Conservation (phyloP, 92 coral and sea anemone genomes). For the Micromussa lordhowensis region DNA sequence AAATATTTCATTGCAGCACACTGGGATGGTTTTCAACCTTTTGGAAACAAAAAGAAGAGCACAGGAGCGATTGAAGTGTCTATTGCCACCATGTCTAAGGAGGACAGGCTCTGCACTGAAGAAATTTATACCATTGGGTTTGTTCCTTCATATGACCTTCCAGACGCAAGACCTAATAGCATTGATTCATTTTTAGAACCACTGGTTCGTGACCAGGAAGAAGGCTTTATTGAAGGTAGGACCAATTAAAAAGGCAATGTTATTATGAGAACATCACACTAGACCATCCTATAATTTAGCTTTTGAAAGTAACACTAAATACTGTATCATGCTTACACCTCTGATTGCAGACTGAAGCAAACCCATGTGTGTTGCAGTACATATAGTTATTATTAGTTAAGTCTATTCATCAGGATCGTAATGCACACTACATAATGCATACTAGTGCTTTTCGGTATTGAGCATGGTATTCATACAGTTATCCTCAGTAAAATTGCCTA, state of each 20-base stretch:
- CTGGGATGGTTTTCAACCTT: conserved; percentile 75
- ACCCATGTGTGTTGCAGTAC: too few species aligned
- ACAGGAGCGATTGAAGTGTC: conserved; percentile 75
- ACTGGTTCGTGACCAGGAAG: conserved; percentile 62
- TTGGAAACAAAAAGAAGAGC: conserved; percentile 68
- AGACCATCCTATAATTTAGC: conserved; percentile 20
- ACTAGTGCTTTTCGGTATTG: too few species aligned
- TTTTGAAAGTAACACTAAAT: background rate
- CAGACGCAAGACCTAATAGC: conserved; percentile 72
- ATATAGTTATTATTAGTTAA: too few species aligned
- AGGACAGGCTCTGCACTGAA: conserved; percentile 63
- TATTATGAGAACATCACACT: background rate
- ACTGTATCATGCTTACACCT: too few species aligned
- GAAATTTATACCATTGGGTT: conserved; percentile 75
- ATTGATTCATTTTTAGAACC: conserved; percentile 75
- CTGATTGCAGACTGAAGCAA: too few species aligned
- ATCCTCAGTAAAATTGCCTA: too few species aligned
- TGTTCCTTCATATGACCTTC: conserved; percentile 81
- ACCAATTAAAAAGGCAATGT: background rate
- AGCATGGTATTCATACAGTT: too few species aligned
- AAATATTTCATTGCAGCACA: conserved; percentile 41
- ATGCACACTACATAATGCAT: too few species aligned
- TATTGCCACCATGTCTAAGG: conserved; percentile 67
- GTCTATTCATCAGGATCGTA: too few species aligned
- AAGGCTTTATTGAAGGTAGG: conserved; percentile 73